phyloP scores from a whole-genome alignment of 2,797 vertebrate species.

The Simalia tracyae region DNA sequence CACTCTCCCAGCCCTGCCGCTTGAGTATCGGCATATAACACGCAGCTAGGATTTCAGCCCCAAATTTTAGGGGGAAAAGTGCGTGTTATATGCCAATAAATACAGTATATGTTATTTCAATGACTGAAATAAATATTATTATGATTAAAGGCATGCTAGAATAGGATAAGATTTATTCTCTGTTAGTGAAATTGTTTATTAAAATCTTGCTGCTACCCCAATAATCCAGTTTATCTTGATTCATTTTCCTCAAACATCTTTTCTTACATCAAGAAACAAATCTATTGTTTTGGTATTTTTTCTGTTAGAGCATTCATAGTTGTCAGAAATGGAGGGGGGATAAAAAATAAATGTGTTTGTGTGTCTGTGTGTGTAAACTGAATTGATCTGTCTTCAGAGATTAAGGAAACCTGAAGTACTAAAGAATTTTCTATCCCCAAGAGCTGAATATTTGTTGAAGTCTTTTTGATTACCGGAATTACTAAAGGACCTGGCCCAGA shows the following conservation, averaged over 20 bases:
- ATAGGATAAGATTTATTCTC: background rate
- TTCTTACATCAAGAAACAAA: too few relatives aligned
- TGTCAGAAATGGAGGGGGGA: background rate
- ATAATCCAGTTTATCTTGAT: background rate
- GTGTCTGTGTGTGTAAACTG: background rate
- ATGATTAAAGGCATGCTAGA: background rate
- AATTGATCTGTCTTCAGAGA: background rate
- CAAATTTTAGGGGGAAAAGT: too few relatives aligned
- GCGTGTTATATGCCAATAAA: too few relatives aligned
- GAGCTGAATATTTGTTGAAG: background rate
- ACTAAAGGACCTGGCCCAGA: background rate
- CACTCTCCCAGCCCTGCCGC: too few relatives aligned
- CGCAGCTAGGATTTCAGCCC: too few relatives aligned
- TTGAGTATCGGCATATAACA: too few relatives aligned
- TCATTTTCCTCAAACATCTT: too few relatives aligned
- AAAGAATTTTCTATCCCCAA: background rate
- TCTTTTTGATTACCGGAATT: background rate
- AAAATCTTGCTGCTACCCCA: background rate
- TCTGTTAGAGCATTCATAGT: background rate
- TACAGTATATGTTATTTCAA: background rate
- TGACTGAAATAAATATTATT: background rate
- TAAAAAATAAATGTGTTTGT: background rate
- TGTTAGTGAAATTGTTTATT: background rate
- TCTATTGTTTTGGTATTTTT: too few relatives aligned
- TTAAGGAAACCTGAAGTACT: background rate